Conservation (phyloP, 2,888 invertebrate genomes). For the Pediacus dermestoides region DNA sequence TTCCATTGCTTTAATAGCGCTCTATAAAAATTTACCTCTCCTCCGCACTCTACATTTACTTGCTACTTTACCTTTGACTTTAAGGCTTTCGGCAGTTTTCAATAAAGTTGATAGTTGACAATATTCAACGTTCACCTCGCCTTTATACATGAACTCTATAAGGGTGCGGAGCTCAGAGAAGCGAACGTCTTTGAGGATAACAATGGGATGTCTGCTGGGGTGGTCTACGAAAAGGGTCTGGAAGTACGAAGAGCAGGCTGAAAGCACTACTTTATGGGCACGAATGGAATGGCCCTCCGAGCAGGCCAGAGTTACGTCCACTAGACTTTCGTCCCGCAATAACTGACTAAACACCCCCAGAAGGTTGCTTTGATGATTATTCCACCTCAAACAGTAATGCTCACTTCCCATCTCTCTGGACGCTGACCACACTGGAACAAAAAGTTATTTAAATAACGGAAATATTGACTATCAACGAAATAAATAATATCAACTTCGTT, state of each 20-base stretch:
- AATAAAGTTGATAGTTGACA: slow-evolving; percentile 87
- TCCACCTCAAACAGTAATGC: slow-evolving; percentile 98
- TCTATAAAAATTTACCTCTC: not conserved
- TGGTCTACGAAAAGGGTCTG: slow-evolving; percentile 90
- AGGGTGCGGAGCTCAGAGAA: slow-evolving; percentile 86
- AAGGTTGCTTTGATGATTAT: slow-evolving; percentile 98
- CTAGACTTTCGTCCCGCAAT: slow-evolving; percentile 91
- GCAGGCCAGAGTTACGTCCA: slow-evolving; percentile 95
- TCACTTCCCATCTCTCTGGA: slow-evolving; percentile 93
- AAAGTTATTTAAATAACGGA: too few species aligned
- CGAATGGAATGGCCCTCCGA: slow-evolving; percentile 92
- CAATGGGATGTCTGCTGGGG: slow-evolving; percentile 84
- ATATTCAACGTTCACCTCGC: slow-evolving; percentile 92
- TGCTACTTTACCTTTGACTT: slow-evolving; percentile 67
- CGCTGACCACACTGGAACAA: slow-evolving; percentile 74
- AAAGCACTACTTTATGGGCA: slow-evolving; percentile 88
- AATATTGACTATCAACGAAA: too few species aligned
- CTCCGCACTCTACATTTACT: not conserved
- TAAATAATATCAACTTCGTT: too few species aligned
- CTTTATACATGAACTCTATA: slow-evolving; percentile 95
- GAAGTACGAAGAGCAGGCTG: slow-evolving; percentile 94
- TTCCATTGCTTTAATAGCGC: slow-evolving; percentile 1
- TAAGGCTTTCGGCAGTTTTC: slow-evolving; percentile 88
- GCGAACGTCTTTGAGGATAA: slow-evolving; percentile 91
- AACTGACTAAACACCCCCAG: slow-evolving; percentile 95